Conservation (phyloP, 2,888 invertebrate species). For the Macrosoma leucophasiata region DNA sequence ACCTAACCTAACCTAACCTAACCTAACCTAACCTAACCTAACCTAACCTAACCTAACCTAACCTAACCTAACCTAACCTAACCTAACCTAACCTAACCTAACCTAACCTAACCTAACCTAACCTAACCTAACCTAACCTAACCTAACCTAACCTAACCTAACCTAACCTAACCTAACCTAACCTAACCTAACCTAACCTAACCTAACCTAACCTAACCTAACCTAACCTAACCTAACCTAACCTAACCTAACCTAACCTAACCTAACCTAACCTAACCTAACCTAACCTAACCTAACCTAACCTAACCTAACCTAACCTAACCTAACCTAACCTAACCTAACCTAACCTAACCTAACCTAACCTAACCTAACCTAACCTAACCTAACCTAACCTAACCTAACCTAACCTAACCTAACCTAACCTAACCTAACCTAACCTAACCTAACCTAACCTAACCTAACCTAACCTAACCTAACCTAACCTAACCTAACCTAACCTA, state of each 20-base stretch:
- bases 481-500: constrained; percentile 17
- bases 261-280: constrained; percentile 22
- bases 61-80: constrained; percentile 5
- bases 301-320: constrained; percentile 21
- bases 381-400: constrained; percentile 26
- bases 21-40: constrained; percentile 23
- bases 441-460: constrained; percentile 16
- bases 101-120: constrained; percentile 22
- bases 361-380: constrained; percentile 26
- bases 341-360: constrained; percentile 26
- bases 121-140: constrained; percentile 27
- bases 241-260: constrained; percentile 24
- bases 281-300: constrained; percentile 13
- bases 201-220: constrained; percentile 27
- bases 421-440: constrained; percentile 16
- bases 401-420: constrained; percentile 15
- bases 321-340: constrained; percentile 26
- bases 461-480: constrained; percentile 17
- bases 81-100: constrained; percentile 7
- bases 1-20: constrained; percentile 27
- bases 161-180: constrained; percentile 22
- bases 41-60: constrained; percentile 9
- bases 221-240: constrained; percentile 16
- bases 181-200: constrained; percentile 22
- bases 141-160: constrained; percentile 26